A percentile compares a stretch with the other conserved stretches of the same genome.
These are phyloP conservation scores for Alloscopus bannaensis DNA, from an alignment of 2,888 invertebrate genomes.

Conservation along the genomic window DNA sequence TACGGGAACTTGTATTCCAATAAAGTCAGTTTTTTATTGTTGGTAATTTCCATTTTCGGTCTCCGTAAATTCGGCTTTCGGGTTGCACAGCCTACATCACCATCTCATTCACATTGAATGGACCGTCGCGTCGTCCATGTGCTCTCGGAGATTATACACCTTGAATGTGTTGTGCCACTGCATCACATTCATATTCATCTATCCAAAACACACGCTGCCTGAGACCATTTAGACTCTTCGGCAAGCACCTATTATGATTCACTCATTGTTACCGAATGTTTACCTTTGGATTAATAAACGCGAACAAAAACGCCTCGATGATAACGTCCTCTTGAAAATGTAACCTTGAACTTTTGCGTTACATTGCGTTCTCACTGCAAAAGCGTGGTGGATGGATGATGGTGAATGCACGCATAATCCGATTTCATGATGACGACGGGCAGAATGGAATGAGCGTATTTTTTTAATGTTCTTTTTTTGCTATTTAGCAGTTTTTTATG, in stretches of 20 bases:
- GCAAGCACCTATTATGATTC: background rate
- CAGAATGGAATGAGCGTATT: background rate
- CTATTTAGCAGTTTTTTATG: constrained; percentile 13
- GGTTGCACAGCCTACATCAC: too few relatives aligned
- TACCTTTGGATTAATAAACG: constrained; percentile 12
- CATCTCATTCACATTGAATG: constrained; percentile 10
- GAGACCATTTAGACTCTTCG: too few relatives aligned
- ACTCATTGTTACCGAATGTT: background rate
- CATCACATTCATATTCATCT: too few relatives aligned
- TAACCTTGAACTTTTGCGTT: constrained; percentile 54
- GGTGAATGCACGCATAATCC: too few relatives aligned
- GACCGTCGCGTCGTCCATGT: constrained; percentile 9
- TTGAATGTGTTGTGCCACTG: too few relatives aligned
- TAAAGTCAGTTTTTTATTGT: too few relatives aligned
- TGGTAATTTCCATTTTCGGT: too few relatives aligned
- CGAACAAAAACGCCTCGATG: background rate
- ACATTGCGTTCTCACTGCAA: background rate
- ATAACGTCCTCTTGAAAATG: constrained; percentile 29
- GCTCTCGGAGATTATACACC: background rate
- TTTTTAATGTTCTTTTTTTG: background rate
- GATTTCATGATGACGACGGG: constrained; percentile 1
- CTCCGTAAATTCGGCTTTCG: too few relatives aligned
- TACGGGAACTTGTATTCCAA: too few relatives aligned
- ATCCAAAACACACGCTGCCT: too few relatives aligned
- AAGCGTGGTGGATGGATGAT: background rate